Evolutionary conservation across 2,113 vertebrate genomes (phyloP).

Genomic region (Mungos mungo): DNA sequence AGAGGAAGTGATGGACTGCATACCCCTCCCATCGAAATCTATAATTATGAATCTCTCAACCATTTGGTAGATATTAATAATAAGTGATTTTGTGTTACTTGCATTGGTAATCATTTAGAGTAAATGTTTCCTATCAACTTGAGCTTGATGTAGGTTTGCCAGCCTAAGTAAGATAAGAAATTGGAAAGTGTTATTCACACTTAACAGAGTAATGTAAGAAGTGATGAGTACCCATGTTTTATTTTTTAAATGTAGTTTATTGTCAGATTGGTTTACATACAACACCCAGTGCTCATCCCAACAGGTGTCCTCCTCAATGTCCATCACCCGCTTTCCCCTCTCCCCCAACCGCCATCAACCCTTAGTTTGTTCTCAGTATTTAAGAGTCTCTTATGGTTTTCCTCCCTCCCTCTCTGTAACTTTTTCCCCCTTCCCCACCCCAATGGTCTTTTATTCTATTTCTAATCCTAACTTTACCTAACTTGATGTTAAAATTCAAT

Average conservation of each 20-base stretch:
- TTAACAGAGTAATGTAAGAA: background rate
- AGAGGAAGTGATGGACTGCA: background rate
- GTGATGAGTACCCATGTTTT: rapidly evolving
- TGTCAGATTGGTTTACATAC: too few relatives aligned
- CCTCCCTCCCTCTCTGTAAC: too few relatives aligned
- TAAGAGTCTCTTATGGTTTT: too few relatives aligned
- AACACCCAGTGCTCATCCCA: too few relatives aligned
- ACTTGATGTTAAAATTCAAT: background rate
- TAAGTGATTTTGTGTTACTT: background rate
- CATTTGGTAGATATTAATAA: background rate
- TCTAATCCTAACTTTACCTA: background rate
- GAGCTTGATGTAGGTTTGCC: background rate
- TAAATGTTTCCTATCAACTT: background rate
- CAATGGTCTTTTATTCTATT: background rate
- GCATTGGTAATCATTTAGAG: background rate
- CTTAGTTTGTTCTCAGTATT: too few relatives aligned
- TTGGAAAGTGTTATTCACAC: background rate
- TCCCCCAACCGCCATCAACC: too few relatives aligned
- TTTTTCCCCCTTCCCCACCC: too few relatives aligned
- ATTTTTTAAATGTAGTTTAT: background rate
- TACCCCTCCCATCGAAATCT: background rate
- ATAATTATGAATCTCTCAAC: background rate
- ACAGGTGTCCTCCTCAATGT: too few relatives aligned
- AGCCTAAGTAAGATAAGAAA: background rate
- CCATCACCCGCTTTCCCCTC: too few relatives aligned